Base-by-base conservation (phyloP, 2,113 vertebrate species). In the Sisor rabdophorus region DNA sequence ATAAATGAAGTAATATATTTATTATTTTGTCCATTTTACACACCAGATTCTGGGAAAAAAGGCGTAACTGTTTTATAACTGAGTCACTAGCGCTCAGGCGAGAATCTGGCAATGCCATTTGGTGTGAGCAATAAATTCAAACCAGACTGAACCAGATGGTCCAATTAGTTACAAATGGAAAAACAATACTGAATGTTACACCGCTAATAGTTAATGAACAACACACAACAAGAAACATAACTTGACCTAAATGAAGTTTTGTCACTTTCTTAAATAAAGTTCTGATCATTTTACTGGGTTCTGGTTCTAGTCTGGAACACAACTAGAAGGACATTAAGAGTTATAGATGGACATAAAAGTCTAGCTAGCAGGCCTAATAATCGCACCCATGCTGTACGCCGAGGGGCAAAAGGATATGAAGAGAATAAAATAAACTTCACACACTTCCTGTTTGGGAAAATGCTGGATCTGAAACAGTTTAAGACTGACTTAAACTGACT, bases 111-210 rank as follows among this genome's bases (percentile, higher is more conserved):
- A 88, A 82, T 75, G 54, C 59, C 17, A 54, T 78, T 84, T 91
- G 87, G 87, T 82, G 80, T 22, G 61, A 71, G 71, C 83, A 83
- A 72, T 81, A 86, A 88, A 91, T 87, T 79, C 86, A 85, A 88
- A 86, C 75, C 89, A 91, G 89, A 85, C 79, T 72, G 64, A 83
- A 80, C 81, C 85, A 84, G 80, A 87, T 74, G 26, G 20, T 28
- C 74, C 65, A 80, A 44, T 75, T 63, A 82, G 36, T 64, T 63
- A 20, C 26, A 72, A 24, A 26, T 69, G 44, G 13, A 82, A 84
- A 71, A 82, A 79, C 79, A 63, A 83, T 61, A n/a, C 6, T 30
- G 7, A 48, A 52, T 0, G 2, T 67, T 48, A 22, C n/a, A 67
- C 22, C n/a, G 11, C 40, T 67, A 47, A 47, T 67, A 22, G 24